A percentile compares a stretch with the other conserved stretches of the same genome.
Conservation (phyloP, 64 coral and sea anemone species). For the Astreopora myriophthalma region DNA sequence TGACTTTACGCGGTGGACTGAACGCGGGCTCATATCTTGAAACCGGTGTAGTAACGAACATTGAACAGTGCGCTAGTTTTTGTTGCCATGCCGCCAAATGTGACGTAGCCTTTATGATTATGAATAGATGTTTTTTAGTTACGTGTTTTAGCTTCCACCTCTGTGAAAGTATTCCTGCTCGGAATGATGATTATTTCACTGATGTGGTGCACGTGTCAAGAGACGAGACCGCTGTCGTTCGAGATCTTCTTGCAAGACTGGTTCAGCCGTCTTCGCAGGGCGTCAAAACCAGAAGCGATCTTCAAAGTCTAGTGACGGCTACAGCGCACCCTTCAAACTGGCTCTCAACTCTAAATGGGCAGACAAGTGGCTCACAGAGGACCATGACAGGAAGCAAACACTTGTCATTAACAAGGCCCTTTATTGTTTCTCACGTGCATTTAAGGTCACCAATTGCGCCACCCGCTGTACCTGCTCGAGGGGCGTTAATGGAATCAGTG, state of each 20-base stretch:
- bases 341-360: neutral
- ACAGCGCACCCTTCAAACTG: neutral
- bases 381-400: neutral
- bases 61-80: neutral
- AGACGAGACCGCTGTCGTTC: neutral
- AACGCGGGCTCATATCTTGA: conserved; percentile 58
- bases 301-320: neutral
- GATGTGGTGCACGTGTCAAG: conserved; percentile 37
- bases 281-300: neutral
- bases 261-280: conserved; percentile 3
- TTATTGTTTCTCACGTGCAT: neutral
- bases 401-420: neutral
- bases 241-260: conserved; percentile 13
- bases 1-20: conserved; percentile 55
- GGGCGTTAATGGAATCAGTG: conserved; percentile 41
- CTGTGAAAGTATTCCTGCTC: conserved; percentile 42
- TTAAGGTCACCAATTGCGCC: conserved; percentile 12
- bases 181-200: conserved; percentile 11
- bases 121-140: conserved; percentile 57
- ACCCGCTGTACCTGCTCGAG: conserved; percentile 45
- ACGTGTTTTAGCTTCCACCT: conserved; percentile 27
- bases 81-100: conserved; percentile 55
- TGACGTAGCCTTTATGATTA: conserved; percentile 73
- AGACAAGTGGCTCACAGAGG: neutral
- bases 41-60: conserved; percentile 27